Percentiles rank a stretch among this genome's conserved stretches.
Conservation (phyloP, 1,140 invertebrate species). For the Zaprionus davidi region DNA sequence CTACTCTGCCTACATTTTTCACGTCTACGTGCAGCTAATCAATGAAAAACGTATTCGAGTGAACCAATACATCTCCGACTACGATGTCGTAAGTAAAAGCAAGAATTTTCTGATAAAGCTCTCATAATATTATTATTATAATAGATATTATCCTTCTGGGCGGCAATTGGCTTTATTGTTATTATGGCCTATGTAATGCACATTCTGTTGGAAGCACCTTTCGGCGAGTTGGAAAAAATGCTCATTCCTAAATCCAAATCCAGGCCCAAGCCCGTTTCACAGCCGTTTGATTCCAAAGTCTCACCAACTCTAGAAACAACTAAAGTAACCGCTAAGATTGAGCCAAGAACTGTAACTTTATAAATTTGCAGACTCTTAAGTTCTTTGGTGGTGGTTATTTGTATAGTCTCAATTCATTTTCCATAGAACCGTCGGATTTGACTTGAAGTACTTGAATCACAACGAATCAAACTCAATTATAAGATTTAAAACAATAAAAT, state of each 20-base stretch:
- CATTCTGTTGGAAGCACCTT: slow-evolving; percentile 59
- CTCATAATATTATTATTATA: background rate
- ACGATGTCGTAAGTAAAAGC: slow-evolving; percentile 44
- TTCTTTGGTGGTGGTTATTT: too few species aligned
- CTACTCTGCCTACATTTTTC: too few species aligned
- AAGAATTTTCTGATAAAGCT: background rate
- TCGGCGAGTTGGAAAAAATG: slow-evolving; percentile 41
- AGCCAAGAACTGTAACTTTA: too few species aligned
- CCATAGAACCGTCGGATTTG: background rate
- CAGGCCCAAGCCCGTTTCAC: background rate
- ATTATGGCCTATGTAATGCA: slow-evolving; percentile 51
- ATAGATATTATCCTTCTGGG: slow-evolving; percentile 59
- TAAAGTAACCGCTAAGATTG: background rate
- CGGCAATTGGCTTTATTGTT: slow-evolving; percentile 50
- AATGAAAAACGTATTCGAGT: too few species aligned
- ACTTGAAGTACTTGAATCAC: background rate
- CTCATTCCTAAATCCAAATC: slow-evolving; percentile 12
- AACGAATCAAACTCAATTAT: background rate
- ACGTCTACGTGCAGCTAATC: too few species aligned
- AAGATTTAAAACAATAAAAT: background rate
- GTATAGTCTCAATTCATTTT: background rate
- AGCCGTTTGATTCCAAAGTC: background rate
- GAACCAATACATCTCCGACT: too few species aligned
- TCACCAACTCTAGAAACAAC: background rate
- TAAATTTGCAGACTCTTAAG: too few species aligned